A percentile compares a stretch with the other conserved stretches of the same genome.
These are phyloP conservation scores for Drosophila nebulosa DNA, from an alignment of 1,140 invertebrate genomes.

Conservation along the genomic window DNA sequence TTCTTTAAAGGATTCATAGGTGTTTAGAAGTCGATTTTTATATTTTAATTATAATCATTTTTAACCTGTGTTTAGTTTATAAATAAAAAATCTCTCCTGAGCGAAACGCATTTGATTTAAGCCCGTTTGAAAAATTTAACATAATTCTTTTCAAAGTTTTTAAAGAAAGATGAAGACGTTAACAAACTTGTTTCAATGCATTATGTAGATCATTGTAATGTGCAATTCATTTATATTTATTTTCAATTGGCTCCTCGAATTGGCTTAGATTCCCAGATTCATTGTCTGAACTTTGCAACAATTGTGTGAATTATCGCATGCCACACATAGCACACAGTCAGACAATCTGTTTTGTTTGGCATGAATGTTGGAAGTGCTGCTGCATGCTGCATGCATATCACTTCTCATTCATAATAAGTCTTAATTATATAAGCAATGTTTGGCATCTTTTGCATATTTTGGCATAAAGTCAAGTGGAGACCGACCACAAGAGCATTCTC, in stretches of 20 bases:
- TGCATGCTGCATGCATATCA: not conserved
- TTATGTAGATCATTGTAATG: no score
- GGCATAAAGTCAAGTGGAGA: constrained; percentile 17
- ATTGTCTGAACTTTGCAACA: constrained; percentile 17
- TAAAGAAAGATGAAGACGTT: no score
- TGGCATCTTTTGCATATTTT: constrained; percentile 26
- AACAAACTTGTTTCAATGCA: no score
- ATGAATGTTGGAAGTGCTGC: no score
- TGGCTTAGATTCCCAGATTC: not conserved
- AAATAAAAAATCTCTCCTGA: no score
- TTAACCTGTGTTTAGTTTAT: no score
- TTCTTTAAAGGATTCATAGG: no score
- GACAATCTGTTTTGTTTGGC: constrained; percentile 17
- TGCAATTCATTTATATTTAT: not conserved
- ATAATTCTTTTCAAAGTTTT: no score
- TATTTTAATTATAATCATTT: no score
- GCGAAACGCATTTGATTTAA: no score
- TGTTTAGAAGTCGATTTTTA: no score
- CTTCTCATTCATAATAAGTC: constrained; percentile 46
- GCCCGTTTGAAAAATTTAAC: no score
- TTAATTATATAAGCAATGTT: constrained; percentile 63
- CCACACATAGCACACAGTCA: constrained; percentile 4
- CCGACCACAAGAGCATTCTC: constrained; percentile 33
- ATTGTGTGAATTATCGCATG: constrained; percentile 68
- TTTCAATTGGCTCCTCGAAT: not conserved